A percentile compares a stretch with the other conserved stretches of the same genome.
These are phyloP conservation scores for Macrophya annulata DNA, from an alignment of 2,888 invertebrate species.

Conservation along the genomic window DNA sequence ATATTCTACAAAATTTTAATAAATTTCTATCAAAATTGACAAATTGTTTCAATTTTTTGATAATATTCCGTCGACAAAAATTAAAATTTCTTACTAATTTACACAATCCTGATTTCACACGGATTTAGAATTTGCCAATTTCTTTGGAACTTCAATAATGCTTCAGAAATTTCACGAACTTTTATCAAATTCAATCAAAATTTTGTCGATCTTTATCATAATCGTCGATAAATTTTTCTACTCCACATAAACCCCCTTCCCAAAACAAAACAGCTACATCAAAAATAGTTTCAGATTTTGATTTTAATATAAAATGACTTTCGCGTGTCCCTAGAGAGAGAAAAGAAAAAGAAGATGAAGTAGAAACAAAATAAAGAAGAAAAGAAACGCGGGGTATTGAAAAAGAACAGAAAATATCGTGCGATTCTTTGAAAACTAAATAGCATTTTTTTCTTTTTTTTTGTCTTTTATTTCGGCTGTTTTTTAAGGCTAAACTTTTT, in stretches of 20 bases:
- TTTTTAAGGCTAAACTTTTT: constrained; percentile 37
- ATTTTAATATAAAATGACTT: too few species aligned
- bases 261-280: too few species aligned
- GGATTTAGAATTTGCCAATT: not conserved
- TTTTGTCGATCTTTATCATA: not conserved
- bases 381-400: not conserved
- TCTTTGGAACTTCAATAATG: not conserved
- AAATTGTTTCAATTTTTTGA: not conserved
- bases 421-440: not conserved
- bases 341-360: too few species aligned
- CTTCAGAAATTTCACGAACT: not conserved
- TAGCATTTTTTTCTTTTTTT: not conserved
- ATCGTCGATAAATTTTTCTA: too few species aligned
- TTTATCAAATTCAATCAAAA: not conserved
- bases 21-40: not conserved
- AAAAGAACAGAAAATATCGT: not conserved
- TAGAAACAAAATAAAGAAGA: too few species aligned
- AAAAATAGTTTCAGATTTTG: too few species aligned
- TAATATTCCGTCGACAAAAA: not conserved
- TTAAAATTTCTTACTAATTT: not conserved
- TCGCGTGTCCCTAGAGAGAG: too few species aligned
- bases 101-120: not conserved
- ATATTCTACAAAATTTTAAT: not conserved
- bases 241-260: too few species aligned
- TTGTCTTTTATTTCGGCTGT: not conserved